A percentile compares a stretch with the other conserved stretches of the same genome.
Evolutionary conservation across 2,113 vertebrate genomes (phyloP).

Genomic region (Oreochromis aureus): DNA sequence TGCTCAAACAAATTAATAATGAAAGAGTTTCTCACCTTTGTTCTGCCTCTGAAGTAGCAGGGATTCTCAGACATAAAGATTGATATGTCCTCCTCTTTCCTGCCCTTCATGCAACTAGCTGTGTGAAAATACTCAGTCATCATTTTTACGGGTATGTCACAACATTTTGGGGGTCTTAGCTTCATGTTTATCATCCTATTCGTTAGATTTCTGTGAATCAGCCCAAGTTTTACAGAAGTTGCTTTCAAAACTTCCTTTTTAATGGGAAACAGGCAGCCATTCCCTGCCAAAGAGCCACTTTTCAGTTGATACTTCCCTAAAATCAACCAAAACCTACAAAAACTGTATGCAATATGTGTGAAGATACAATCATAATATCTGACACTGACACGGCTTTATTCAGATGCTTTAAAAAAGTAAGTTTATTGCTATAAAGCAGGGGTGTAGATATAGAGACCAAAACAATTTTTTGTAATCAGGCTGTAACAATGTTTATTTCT

Average conservation of each 20-base stretch:
- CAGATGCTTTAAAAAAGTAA: background rate
- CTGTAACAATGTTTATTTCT: background rate
- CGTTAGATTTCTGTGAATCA: background rate
- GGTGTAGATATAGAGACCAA: background rate
- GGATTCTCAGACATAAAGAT: background rate
- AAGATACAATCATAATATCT: background rate
- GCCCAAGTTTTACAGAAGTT: background rate
- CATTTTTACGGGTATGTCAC: background rate
- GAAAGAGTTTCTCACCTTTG: fast-evolving
- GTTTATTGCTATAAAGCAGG: background rate
- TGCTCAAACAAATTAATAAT: background rate
- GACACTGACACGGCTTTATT: background rate
- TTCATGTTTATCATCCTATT: background rate
- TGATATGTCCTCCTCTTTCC: background rate
- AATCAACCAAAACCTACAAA: background rate
- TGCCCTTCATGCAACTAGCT: background rate
- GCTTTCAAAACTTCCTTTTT: background rate
- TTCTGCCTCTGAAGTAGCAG: background rate
- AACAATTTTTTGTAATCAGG: background rate
- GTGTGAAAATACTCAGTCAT: background rate
- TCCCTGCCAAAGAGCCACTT: background rate
- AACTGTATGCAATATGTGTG: background rate
- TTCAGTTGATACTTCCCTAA: background rate
- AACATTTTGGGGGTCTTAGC: background rate
- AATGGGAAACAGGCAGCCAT: background rate